Conservation (phyloP, 92 coral and sea anemone genomes). For the Siderastrea siderea region DNA sequence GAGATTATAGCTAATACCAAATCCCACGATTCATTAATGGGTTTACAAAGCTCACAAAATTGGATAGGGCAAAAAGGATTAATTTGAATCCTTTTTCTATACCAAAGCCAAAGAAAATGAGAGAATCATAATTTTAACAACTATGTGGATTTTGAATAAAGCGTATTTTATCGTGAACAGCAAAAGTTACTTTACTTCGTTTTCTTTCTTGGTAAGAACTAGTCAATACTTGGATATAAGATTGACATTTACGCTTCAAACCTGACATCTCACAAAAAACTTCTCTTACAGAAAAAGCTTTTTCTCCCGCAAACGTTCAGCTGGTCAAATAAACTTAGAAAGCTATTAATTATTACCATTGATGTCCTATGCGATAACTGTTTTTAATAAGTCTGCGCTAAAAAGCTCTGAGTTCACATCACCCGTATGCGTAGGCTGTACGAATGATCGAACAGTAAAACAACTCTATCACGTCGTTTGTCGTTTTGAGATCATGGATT, state of each 20-base stretch:
- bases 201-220: background rate
- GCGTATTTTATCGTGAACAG: too few species aligned
- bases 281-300: background rate
- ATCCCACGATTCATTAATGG: background rate
- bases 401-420: background rate
- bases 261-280: conserved; percentile 28
- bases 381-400: conserved; percentile 4
- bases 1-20: background rate
- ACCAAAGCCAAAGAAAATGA: background rate
- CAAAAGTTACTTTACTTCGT: too few species aligned
- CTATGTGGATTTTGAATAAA: background rate
- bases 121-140: background rate
- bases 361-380: conserved; percentile 21
- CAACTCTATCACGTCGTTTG: background rate
- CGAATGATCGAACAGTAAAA: too few species aligned
- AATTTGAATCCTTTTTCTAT: background rate
- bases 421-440: too few species aligned
- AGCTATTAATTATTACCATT: conserved; percentile 23
- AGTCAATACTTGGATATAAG: background rate
- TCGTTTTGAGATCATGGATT: background rate
- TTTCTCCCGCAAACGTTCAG: conserved; percentile 27
- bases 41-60: background rate
- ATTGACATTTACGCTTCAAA: background rate
- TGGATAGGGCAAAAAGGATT: background rate
- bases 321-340: conserved; percentile 26